Evolutionary conservation across 2,888 invertebrate genomes (phyloP), one percentile per base, ranked within the genome.

Genomic region (Geotrupes spiniger): DNA sequence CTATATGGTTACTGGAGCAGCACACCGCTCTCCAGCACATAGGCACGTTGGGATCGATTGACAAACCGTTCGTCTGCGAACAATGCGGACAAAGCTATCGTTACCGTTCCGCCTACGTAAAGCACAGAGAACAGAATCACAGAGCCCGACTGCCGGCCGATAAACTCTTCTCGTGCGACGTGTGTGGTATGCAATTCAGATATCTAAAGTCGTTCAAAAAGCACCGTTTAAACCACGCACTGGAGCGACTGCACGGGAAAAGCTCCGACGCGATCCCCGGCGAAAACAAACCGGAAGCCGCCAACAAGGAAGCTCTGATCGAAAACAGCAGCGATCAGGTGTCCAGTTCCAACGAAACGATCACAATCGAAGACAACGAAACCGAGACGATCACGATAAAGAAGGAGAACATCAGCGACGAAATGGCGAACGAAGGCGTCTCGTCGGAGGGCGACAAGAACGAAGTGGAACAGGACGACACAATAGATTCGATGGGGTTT

Each of bases 191-290:
- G 92, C 92, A 92, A 70, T 92, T 92, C 68, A 66, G 91, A 56
- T 92, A 92, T 71, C 79, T 92, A 39, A 92, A 92, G 66, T 92
- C 91, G 1, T 92, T 92, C 73, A 91, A 91, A 71, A 92, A 92
- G 71, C 92, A 92, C 67, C 82, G 92, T 15, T 78, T 92, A 46
- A 92, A 92, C 65, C 92, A 92, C 70, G 89, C 91, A 0, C 71
- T 92, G 27, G 91, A 91, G 68, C 81, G 89, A 54, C 76, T 91
- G 46, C 91, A 91, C 65, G 85, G 89, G 4, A 85, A 85, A 54
- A 71, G 70, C 28, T 60, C 66, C 2, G 69, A 64, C 44, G 54
- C 57, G 12, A 75, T 4, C 36, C 40, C 25, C 43, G 42, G 16
- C 43, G 53, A 51, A 51, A 27, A 16, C 43, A 54, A 29, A 48